These are phyloP conservation scores for Cosmorhoe ocellata DNA, from an alignment of 2,888 invertebrate genomes.

Conservation along the genomic window DNA sequence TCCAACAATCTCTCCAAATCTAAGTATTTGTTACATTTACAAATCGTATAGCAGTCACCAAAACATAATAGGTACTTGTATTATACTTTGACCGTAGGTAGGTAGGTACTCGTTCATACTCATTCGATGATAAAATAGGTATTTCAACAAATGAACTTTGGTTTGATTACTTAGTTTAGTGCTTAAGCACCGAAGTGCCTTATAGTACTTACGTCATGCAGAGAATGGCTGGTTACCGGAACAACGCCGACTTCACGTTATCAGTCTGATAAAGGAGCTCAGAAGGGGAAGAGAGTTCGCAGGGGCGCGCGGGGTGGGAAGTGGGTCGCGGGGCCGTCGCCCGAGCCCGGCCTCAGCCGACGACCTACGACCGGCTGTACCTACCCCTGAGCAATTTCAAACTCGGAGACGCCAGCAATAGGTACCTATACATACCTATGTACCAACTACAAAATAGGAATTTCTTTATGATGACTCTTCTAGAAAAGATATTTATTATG, in stretches of 20 bases:
- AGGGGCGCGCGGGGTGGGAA: constrained; percentile 55
- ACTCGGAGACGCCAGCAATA: constrained; percentile 27
- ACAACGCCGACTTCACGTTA: constrained; percentile 56
- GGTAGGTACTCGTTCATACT: too few species aligned
- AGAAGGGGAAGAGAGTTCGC: constrained; percentile 44
- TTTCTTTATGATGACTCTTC: constrained; percentile 8
- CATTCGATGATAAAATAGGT: too few species aligned
- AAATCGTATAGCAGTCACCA: too few species aligned
- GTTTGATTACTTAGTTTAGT: background rate
- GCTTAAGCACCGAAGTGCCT: constrained; percentile 9
- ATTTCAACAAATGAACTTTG: too few species aligned
- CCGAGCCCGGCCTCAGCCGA: constrained; percentile 64
- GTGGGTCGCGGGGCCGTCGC: constrained; percentile 75
- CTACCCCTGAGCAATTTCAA: constrained; percentile 50
- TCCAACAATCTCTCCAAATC: too few species aligned
- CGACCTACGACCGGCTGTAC: constrained; percentile 59
- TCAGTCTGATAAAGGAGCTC: constrained; percentile 65
- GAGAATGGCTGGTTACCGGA: constrained; percentile 27
- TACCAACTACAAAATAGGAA: too few species aligned
- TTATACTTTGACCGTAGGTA: too few species aligned
- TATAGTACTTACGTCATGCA: constrained; percentile 26
- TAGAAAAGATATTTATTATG: too few species aligned
- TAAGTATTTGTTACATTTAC: too few species aligned
- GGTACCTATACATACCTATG: constrained; percentile 17
- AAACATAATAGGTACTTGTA: too few species aligned